Evolutionary conservation across 2,888 invertebrate genomes (phyloP), one percentile per base, ranked within the genome.

Genomic region (Notodonta dromedarius): DNA sequence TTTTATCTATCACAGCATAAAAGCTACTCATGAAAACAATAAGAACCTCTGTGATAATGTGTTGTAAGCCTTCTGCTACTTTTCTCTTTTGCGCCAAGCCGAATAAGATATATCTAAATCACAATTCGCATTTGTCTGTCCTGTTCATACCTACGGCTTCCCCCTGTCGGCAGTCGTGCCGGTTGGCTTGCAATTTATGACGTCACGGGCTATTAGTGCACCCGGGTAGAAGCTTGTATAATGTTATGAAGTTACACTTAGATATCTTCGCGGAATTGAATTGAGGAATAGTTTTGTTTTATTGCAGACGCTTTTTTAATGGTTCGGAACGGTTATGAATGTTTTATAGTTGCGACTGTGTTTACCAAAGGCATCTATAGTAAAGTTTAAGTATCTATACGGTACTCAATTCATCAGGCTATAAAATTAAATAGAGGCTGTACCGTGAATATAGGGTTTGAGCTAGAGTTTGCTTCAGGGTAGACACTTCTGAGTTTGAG

Each of bases 151-250:
- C 54, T 54, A 54, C 39, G 39, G 54, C 54, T 54, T 54, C 44
- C 56, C 56, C 56, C 44, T 56, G 56, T 56, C 56, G 56, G 14
- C 56, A 12, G 35, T n/a, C 7, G 54, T 24, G 56, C 42, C 56
- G 56, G 16, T 44, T 44, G 56, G 56, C 66, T 60, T 62, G 32
- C 59, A 72, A 76, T 75, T 72, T 81, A 81, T 79, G 78, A 80
- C 79, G 80, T 83, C 79, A 82, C 67, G 79, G 81, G 62, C 71
- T 80, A 82, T 82, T 82, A 83, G 77, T 70, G 69, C 70, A 75
- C 58, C 70, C 70, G 44, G 16, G 16, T 7, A 42, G 42, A 56
- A 14, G 11, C 54, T 53, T 5, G 39, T 39, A 54, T 54, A 56
- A 56, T 56, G 44, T 12, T 56, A 56, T 44, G 56, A 56, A 44